Percentiles rank a stretch among this genome's conserved stretches.
Evolutionary conservation across 2,797 vertebrate genomes (phyloP).

Genomic region (Sphenodon punctatus): DNA sequence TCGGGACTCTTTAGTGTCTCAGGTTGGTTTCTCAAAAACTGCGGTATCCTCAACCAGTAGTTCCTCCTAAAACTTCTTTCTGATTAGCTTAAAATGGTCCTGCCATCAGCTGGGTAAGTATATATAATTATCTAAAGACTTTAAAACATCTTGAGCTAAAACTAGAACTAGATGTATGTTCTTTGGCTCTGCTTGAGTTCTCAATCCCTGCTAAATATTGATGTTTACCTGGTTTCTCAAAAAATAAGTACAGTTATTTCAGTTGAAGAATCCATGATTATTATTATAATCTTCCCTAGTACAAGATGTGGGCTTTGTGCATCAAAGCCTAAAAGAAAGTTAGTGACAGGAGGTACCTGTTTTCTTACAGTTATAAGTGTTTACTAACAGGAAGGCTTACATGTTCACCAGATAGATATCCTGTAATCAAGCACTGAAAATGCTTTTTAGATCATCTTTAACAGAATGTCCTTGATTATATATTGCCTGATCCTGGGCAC

Average conservation of each 20-base stretch:
- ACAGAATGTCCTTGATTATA: neutral
- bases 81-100: neutral
- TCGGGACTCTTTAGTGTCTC: neutral
- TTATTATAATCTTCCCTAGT: neutral
- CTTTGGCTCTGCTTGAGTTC: neutral
- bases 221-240: neutral
- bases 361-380: too few species aligned
- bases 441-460: neutral
- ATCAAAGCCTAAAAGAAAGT: neutral
- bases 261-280: too few species aligned
- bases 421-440: neutral
- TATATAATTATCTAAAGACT: neutral
- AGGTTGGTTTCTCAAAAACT: neutral
- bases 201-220: neutral
- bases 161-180: neutral
- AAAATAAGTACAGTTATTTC: too few species aligned
- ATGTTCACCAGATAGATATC: neutral
- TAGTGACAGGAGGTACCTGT: neutral
- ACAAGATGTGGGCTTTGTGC: neutral
- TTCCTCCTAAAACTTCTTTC: neutral
- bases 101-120: neutral
- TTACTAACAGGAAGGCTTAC: neutral
- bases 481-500: neutral
- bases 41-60: neutral
- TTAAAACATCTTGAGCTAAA: neutral